phyloP scores from a whole-genome alignment of 2,113 vertebrate species.

The Aythya baeri region DNA sequence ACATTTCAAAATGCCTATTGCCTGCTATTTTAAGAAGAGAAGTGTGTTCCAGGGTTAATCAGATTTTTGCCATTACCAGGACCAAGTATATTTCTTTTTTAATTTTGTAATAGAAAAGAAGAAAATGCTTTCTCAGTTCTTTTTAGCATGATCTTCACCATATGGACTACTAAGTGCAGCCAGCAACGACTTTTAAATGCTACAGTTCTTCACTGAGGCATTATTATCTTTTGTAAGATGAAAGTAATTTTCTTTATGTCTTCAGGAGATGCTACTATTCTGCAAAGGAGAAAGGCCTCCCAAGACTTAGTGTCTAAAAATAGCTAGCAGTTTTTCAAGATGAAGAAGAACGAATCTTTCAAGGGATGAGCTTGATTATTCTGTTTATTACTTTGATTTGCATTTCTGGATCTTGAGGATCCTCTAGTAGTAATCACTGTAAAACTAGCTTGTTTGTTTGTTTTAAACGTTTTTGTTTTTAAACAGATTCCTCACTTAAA shows the following conservation, averaged over 20 bases:
- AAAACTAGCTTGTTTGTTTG: background rate
- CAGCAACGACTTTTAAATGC: constrained; percentile 31
- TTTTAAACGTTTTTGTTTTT: too few relatives aligned
- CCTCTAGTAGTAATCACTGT: background rate
- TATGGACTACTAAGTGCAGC: constrained; percentile 31
- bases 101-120: constrained; percentile 25
- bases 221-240: constrained; percentile 5
- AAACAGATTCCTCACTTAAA: background rate
- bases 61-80: constrained; percentile 18
- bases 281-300: constrained; percentile 13
- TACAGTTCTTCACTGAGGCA: background rate
- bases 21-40: background rate
- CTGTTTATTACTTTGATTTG: constrained; percentile 22
- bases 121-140: constrained; percentile 14
- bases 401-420: constrained; percentile 13
- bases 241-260: constrained; percentile 27
- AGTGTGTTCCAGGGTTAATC: constrained; percentile 24
- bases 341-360: constrained; percentile 29
- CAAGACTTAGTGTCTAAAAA: constrained; percentile 17
- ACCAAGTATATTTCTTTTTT: background rate
- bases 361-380: constrained; percentile 6
- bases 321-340: background rate
- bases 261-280: constrained; percentile 3
- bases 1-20: background rate
- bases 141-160: constrained; percentile 36